These are phyloP conservation scores for Vanessa atalanta DNA, from an alignment of 1,140 invertebrate species.

Conservation along the genomic window DNA sequence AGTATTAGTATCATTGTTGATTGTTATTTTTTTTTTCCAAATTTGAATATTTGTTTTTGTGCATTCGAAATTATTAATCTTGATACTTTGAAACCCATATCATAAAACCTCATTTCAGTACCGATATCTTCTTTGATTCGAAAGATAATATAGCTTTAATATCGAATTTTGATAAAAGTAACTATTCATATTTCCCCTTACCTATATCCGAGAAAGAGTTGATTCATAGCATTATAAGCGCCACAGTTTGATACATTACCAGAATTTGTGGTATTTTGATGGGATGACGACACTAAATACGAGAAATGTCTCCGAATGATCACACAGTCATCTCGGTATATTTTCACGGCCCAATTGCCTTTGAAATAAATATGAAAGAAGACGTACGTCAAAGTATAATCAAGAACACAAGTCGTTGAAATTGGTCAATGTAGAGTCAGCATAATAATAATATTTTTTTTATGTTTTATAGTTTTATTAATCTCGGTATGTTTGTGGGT, in stretches of 20 bases:
- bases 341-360: slow-evolving; percentile 22
- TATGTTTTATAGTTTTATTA: too few relatives aligned
- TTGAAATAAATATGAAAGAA: slow-evolving; percentile 13
- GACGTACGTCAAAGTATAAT: slow-evolving; percentile 5
- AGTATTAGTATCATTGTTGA: too few relatives aligned
- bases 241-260: background rate
- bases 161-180: background rate
- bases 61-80: too few relatives aligned
- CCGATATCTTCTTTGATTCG: too few relatives aligned
- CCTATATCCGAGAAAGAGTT: slow-evolving; percentile 2
- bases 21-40: too few relatives aligned
- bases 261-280: slow-evolving; percentile 9
- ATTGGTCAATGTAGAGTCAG: too few relatives aligned
- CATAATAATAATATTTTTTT: too few relatives aligned
- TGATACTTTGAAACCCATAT: too few relatives aligned
- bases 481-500: too few relatives aligned
- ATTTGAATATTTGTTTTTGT: too few relatives aligned
- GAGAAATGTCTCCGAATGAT: slow-evolving; percentile 22
- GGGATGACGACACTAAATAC: slow-evolving; percentile 19
- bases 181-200: background rate
- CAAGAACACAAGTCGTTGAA: background rate
- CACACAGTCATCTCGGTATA: slow-evolving; percentile 13
- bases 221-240: slow-evolving; percentile 9
- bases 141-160: too few relatives aligned
- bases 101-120: too few relatives aligned